A percentile compares a stretch with the other conserved stretches of the same genome.
Evolutionary conservation across 2,888 invertebrate genomes (phyloP).

Genomic region (Idaea dimidiata): DNA sequence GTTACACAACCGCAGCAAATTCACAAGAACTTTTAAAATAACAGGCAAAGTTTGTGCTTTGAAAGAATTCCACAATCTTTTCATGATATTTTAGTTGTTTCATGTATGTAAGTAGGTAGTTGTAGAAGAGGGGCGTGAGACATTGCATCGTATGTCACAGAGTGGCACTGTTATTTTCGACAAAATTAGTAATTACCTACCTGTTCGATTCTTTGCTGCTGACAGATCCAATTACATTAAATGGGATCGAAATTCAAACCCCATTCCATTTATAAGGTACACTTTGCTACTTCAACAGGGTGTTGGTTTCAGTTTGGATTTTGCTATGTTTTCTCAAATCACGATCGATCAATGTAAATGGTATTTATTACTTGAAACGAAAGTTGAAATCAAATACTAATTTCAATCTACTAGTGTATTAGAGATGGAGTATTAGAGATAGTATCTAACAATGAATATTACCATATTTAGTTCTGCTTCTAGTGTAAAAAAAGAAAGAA

Average conservation of each 20-base stretch:
- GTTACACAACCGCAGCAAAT: conserved; percentile 4
- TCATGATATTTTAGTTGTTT: conserved; percentile 13
- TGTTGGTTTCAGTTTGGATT: conserved; percentile 48
- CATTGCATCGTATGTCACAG: conserved; percentile 53
- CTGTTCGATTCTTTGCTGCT: conserved; percentile 64
- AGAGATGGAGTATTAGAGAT: no score
- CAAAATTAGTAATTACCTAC: conserved; percentile 73
- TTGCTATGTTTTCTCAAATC: conserved; percentile 29
- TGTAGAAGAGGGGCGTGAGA: not conserved
- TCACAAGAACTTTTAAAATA: conserved; percentile 11
- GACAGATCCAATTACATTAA: conserved; percentile 77
- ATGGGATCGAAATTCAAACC: conserved; percentile 49
- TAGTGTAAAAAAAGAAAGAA: no score
- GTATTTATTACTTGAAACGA: not conserved
- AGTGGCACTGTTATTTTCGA: conserved; percentile 62
- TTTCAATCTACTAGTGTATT: not conserved
- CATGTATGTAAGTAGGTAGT: conserved; percentile 17
- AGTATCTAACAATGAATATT: no score
- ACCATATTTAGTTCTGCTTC: no score
- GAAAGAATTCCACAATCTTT: conserved; percentile 11
- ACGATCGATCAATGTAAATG: conserved; percentile 10
- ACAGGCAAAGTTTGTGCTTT: conserved; percentile 6
- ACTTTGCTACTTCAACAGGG: conserved; percentile 48
- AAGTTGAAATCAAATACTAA: not conserved
- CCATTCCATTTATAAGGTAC: conserved; percentile 54